phyloP scores from a whole-genome alignment of 2,113 vertebrate species.

The Neodontobutis hainanensis region DNA sequence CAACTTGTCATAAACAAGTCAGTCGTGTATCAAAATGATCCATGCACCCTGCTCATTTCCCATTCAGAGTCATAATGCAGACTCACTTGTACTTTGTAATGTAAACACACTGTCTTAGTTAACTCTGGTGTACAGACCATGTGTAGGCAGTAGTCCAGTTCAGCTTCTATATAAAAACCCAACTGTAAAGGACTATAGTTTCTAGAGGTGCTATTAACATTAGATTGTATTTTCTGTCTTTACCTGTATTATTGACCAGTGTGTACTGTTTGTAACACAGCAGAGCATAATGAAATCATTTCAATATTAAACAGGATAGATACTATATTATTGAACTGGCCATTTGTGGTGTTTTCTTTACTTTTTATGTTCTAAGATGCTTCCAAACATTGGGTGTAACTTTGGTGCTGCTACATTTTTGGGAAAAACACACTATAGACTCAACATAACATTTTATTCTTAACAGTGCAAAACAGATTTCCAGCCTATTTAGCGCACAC shows the following conservation, averaged over 20 bases:
- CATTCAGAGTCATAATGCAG: slow-evolving; percentile 46
- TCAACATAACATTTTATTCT: slow-evolving; percentile 27
- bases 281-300: slow-evolving; percentile 72
- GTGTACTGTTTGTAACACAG: slow-evolving; percentile 80
- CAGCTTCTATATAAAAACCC: slow-evolving; percentile 73
- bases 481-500: background rate
- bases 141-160: slow-evolving; percentile 70
- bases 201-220: slow-evolving; percentile 82
- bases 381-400: background rate
- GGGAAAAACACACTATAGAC: slow-evolving; percentile 2
- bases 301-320: slow-evolving; percentile 78
- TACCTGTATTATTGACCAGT: slow-evolving; percentile 77
- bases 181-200: slow-evolving; percentile 72
- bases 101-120: slow-evolving; percentile 75
- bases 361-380: background rate
- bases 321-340: slow-evolving; percentile 63
- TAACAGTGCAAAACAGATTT: slow-evolving; percentile 45
- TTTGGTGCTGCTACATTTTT: slow-evolving; percentile 54
- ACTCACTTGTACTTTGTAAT: slow-evolving; percentile 65
- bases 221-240: slow-evolving; percentile 79
- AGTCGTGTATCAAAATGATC: slow-evolving; percentile 47
- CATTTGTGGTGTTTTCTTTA: slow-evolving; percentile 39
- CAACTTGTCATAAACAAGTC: slow-evolving; percentile 39
- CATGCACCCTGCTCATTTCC: slow-evolving; percentile 45
- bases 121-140: slow-evolving; percentile 71